Conservation (phyloP, 1,140 invertebrate genomes). For the Drosophila chauvacae region DNA sequence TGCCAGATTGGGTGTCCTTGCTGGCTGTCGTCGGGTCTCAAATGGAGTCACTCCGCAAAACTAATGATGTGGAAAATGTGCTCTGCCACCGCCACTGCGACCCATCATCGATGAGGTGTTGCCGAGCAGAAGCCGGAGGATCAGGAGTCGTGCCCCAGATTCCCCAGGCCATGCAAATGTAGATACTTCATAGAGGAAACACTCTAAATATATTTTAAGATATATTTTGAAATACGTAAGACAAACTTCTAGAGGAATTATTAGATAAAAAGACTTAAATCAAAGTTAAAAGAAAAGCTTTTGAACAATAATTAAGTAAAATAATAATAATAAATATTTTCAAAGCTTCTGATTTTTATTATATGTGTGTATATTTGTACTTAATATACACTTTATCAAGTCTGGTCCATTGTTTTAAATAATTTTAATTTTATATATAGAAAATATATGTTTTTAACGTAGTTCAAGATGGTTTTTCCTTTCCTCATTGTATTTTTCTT, state of each 20-base stretch:
- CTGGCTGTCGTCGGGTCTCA: slow-evolving; percentile 58
- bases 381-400: not conserved
- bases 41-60: slow-evolving; percentile 79
- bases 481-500: not conserved
- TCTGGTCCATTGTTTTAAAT: not conserved
- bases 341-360: too few relatives aligned
- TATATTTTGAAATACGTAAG: not conserved
- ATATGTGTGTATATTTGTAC: too few relatives aligned
- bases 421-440: not conserved
- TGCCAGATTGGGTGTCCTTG: slow-evolving; percentile 54
- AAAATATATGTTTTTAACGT: not conserved
- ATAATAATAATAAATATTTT: too few relatives aligned
- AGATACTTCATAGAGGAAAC: not conserved
- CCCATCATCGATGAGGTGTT: slow-evolving; percentile 60
- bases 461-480: not conserved
- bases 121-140: slow-evolving; percentile 48
- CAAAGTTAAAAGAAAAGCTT: too few relatives aligned
- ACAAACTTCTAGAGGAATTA: too few relatives aligned
- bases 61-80: slow-evolving; percentile 84
- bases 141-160: slow-evolving; percentile 55
- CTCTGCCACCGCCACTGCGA: slow-evolving; percentile 36
- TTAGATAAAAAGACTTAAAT: too few relatives aligned
- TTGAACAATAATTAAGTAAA: too few relatives aligned
- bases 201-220: not conserved
- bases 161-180: slow-evolving; percentile 22